These are phyloP conservation scores for Pinctada fucata DNA, from an alignment of 2,888 invertebrate species.

Conservation along the genomic window DNA sequence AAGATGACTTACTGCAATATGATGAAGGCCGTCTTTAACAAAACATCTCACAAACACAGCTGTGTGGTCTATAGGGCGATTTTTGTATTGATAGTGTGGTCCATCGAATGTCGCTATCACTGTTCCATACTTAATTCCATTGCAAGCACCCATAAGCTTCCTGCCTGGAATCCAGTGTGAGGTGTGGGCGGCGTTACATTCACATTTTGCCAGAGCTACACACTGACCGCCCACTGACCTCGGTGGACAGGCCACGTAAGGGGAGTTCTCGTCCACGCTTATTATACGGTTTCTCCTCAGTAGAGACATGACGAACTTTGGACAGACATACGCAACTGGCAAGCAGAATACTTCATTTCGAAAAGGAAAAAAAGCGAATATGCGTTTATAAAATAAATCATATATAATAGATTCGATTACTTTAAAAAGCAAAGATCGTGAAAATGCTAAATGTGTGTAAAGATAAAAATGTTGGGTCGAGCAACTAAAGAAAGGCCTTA, in stretches of 20 bases:
- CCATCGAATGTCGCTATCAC: not conserved
- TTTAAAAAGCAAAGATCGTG: no score
- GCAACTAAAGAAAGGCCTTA: no score
- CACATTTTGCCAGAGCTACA: not conserved
- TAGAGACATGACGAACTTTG: not conserved
- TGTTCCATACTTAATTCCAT: not conserved
- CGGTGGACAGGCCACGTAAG: not conserved
- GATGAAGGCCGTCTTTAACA: not conserved
- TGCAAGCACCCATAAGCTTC: not conserved
- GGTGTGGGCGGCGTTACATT: not conserved
- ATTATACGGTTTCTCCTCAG: not conserved
- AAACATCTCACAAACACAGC: not conserved
- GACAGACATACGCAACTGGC: not conserved
- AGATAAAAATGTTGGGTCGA: no score
- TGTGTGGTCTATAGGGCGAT: not conserved
- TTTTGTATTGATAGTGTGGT: not conserved
- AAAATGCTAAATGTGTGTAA: no score
- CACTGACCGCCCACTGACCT: not conserved
- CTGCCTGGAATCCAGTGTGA: slow-evolving; percentile 3
- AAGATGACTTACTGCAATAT: not conserved
- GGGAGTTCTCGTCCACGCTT: not conserved
- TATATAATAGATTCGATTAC: no score
- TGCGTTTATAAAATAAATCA: no score
- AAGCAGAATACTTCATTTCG: no score
- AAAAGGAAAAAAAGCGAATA: no score